Percentiles rank a stretch among this genome's conserved stretches.
phyloP scores from a whole-genome alignment of 2,113 vertebrate species.

The Chroicocephalus ridibundus region DNA sequence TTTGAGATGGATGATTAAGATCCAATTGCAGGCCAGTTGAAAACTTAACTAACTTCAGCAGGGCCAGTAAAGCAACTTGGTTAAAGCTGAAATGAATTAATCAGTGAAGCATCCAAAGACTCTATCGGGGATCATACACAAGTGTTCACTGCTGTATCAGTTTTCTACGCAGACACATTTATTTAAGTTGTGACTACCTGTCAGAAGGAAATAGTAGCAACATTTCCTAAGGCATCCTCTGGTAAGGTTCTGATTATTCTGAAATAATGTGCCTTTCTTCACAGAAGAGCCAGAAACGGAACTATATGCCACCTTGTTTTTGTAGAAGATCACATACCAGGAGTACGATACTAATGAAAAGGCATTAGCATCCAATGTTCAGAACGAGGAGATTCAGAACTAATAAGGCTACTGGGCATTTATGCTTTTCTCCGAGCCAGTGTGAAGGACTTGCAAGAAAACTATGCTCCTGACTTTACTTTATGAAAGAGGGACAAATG shows the following conservation, averaged over 20 bases:
- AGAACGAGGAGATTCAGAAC: background rate
- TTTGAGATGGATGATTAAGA: constrained; percentile 24
- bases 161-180: constrained; percentile 24
- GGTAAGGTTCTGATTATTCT: background rate
- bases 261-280: background rate
- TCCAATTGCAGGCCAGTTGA: constrained; percentile 47
- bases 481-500: background rate
- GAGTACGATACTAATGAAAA: background rate
- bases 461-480: background rate
- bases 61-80: background rate
- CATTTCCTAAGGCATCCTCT: background rate
- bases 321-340: background rate
- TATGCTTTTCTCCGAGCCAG: background rate
- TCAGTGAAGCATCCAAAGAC: constrained; percentile 22
- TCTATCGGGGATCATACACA: background rate
- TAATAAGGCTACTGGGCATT: background rate
- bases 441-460: background rate
- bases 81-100: constrained; percentile 60
- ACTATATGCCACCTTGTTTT: background rate
- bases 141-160: constrained; percentile 1
- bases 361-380: background rate
- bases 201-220: constrained; percentile 16
- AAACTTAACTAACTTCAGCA: constrained; percentile 13
- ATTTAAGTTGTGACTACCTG: constrained; percentile 24
- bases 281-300: background rate